phyloP scores from a whole-genome alignment of 2,888 invertebrate genomes.

The Drosophila histrio region DNA sequence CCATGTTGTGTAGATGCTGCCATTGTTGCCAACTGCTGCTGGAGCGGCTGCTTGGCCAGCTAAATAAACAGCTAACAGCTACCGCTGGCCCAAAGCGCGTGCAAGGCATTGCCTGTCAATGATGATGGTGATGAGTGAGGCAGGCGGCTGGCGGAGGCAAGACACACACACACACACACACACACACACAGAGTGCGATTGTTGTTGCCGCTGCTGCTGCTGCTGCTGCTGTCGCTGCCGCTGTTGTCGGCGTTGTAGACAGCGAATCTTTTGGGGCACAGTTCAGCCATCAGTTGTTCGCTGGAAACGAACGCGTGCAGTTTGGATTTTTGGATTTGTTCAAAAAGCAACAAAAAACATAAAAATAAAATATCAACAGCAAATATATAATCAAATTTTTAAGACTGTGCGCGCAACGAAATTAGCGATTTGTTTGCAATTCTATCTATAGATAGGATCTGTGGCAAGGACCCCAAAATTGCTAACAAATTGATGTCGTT shows the following conservation, averaged over 20 bases:
- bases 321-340: slow-evolving; percentile 55
- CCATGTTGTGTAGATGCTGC: slow-evolving; percentile 32
- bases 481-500: slow-evolving; percentile 32
- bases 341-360: slow-evolving; percentile 15
- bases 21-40: slow-evolving; percentile 38
- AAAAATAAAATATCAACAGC: neutral
- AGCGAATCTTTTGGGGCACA: slow-evolving; percentile 52
- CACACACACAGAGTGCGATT: slow-evolving; percentile 22
- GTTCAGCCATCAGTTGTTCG: slow-evolving; percentile 75
- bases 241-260: slow-evolving; percentile 39
- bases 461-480: neutral
- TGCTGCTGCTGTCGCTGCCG: slow-evolving; percentile 27
- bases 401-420: slow-evolving; percentile 10
- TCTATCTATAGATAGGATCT: neutral
- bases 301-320: slow-evolving; percentile 79
- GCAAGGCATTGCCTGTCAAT: slow-evolving; percentile 34
- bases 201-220: slow-evolving; percentile 22
- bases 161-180: slow-evolving; percentile 4
- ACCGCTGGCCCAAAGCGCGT: slow-evolving; percentile 33
- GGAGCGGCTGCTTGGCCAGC: slow-evolving; percentile 20
- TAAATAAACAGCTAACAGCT: slow-evolving; percentile 39
- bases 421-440: slow-evolving; percentile 25
- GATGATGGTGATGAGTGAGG: slow-evolving; percentile 30
- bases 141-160: neutral
- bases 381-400: slow-evolving; percentile 21